Evolutionary conservation across 2,113 vertebrate genomes (phyloP).

Genomic region (Abramis brama): DNA sequence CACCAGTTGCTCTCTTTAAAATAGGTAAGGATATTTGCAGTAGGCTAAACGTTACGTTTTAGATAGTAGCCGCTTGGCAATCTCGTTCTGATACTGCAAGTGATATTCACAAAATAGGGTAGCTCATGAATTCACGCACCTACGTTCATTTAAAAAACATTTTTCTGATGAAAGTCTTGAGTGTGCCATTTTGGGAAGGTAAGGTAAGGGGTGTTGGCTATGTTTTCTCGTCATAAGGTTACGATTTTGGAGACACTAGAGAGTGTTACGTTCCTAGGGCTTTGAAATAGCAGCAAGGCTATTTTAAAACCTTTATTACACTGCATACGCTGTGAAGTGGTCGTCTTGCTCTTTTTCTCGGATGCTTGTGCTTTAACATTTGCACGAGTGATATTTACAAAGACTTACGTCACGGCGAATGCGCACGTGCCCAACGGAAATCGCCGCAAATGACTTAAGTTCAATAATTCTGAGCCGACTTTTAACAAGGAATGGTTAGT

Average conservation of each 20-base stretch:
- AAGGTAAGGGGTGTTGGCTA: constrained; percentile 39
- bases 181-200: constrained; percentile 2
- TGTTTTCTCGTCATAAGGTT: constrained; percentile 5
- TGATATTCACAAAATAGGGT: background rate
- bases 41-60: background rate
- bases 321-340: constrained; percentile 32
- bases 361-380: constrained; percentile 33
- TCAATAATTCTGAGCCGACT: background rate
- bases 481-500: background rate
- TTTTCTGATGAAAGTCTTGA: background rate
- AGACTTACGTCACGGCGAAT: constrained; percentile 48
- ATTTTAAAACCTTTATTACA: background rate
- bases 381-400: constrained; percentile 35
- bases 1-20: constrained; percentile 77
- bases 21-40: constrained; percentile 77
- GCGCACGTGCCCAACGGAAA: constrained; percentile 34
- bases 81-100: background rate
- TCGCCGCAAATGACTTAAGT: background rate
- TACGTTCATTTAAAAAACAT: background rate
- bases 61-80: background rate
- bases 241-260: background rate
- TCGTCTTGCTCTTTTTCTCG: constrained; percentile 2
- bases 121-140: background rate
- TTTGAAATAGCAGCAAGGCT: background rate
- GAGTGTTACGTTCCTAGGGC: background rate